Conservation (phyloP, 2,113 vertebrate genomes). For the Charadrius vociferus region DNA sequence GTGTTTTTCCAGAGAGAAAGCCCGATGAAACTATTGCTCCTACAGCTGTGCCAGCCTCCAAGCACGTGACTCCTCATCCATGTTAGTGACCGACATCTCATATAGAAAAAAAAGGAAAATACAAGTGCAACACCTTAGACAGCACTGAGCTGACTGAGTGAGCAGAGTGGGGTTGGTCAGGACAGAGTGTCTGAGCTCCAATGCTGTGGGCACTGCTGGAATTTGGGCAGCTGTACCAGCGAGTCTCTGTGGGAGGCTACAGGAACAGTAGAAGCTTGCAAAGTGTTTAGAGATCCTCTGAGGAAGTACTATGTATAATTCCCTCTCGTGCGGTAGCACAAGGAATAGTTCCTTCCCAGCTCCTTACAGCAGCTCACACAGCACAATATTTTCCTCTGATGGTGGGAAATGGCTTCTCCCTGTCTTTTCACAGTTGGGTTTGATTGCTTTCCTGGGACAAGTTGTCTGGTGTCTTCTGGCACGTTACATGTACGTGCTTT, state of each 20-base stretch:
- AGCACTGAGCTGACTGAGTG: not conserved
- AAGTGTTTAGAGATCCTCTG: not conserved
- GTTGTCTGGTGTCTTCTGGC: not conserved
- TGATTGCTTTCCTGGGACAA: not conserved
- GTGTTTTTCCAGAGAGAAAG: not conserved
- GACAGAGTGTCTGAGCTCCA: not conserved
- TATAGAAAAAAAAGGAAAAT: not conserved
- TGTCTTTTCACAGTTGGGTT: not conserved
- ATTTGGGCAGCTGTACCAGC: not conserved
- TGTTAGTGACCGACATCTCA: not conserved
- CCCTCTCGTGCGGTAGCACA: not conserved
- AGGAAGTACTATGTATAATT: not conserved
- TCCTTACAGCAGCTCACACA: not conserved
- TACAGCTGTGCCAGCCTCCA: not conserved
- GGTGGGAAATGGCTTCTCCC: not conserved
- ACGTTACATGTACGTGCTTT: rapidly evolving
- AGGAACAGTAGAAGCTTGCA: not conserved
- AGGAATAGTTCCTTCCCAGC: not conserved
- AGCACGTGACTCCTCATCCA: not conserved
- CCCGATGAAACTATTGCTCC: not conserved
- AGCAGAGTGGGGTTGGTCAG: rapidly evolving
- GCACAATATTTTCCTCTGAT: not conserved
- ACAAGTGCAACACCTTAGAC: not conserved
- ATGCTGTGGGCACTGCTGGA: not conserved
- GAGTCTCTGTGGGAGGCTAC: not conserved